phyloP scores from a whole-genome alignment of 2,888 invertebrate genomes.

The Epinotia ramella region DNA sequence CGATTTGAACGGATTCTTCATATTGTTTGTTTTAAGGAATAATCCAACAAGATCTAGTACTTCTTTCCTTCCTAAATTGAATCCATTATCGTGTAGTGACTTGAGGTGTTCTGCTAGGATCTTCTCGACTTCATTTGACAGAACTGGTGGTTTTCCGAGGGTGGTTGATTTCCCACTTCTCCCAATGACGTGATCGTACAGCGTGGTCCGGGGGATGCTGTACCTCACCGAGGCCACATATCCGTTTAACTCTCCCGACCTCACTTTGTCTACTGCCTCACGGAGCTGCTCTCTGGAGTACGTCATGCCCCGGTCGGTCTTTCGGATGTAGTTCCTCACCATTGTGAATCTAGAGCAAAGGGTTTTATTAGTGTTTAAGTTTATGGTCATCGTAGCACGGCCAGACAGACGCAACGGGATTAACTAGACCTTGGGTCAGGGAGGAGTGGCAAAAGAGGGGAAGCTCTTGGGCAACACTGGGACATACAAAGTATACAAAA shows the following conservation, averaged over 20 bases:
- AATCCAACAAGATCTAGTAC: not conserved
- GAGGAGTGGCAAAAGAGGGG: too few species aligned
- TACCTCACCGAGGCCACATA: not conserved
- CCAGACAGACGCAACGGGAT: too few species aligned
- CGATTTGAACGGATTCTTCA: slow-evolving; percentile 5
- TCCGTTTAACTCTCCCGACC: not conserved
- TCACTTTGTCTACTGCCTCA: slow-evolving; percentile 2
- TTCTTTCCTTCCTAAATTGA: slow-evolving; percentile 7
- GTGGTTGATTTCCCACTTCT: not conserved
- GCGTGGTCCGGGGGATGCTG: slow-evolving; percentile 17
- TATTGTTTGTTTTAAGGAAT: not conserved
- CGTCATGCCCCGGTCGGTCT: slow-evolving; percentile 10
- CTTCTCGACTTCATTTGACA: not conserved
- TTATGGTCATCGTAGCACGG: not conserved
- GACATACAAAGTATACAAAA: too few species aligned
- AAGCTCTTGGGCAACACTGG: too few species aligned
- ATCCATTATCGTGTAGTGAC: slow-evolving; percentile 2
- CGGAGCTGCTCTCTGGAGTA: not conserved
- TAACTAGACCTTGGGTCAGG: too few species aligned
- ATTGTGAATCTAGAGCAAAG: slow-evolving; percentile 10
- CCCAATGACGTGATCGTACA: slow-evolving; percentile 3
- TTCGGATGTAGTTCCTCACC: slow-evolving; percentile 21
- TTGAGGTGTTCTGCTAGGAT: slow-evolving; percentile 1
- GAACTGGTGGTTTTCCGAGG: slow-evolving; percentile 15
- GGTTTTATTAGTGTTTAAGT: not conserved